These are phyloP conservation scores for Pristis pectinata DNA, from an alignment of 2,797 vertebrate genomes.

Conservation along the genomic window DNA sequence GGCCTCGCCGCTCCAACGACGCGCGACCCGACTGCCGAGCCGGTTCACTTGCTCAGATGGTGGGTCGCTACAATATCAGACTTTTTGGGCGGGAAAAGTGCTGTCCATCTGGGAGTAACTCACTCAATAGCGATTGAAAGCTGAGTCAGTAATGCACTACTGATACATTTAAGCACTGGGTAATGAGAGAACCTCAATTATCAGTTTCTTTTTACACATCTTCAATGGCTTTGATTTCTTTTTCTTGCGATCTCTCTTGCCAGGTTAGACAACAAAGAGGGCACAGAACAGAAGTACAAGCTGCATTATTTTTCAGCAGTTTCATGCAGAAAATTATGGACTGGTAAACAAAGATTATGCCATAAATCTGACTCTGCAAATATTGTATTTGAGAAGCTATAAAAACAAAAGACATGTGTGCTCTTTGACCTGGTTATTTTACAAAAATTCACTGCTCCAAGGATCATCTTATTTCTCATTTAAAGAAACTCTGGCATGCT, in stretches of 20 bases:
- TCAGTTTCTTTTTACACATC: conserved; percentile 43
- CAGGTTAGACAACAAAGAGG: conserved; percentile 62
- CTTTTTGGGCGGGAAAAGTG: not conserved
- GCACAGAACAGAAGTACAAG: conserved; percentile 69
- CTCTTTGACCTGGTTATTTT: conserved; percentile 62
- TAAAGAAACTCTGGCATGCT: conserved; percentile 46
- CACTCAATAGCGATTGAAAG: not conserved
- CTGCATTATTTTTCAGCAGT: conserved; percentile 66
- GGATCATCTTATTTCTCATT: conserved; percentile 55
- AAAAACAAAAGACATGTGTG: conserved; percentile 72
- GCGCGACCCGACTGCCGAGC: no score
- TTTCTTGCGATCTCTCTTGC: conserved; percentile 58
- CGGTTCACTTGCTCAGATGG: no score
- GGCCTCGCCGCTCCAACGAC: no score
- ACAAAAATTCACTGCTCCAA: conserved; percentile 53
- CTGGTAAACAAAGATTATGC: conserved; percentile 71
- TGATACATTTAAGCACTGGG: not conserved
- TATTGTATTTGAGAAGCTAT: conserved; percentile 67
- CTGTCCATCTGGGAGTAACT: not conserved
- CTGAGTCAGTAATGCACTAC: not conserved
- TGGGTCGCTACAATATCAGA: no score
- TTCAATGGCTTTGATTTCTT: conserved; percentile 54
- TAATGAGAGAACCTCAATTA: not conserved
- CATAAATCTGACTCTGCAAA: conserved; percentile 72
- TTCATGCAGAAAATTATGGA: conserved; percentile 68